A percentile compares a stretch with the other conserved stretches of the same genome.
phyloP scores from a whole-genome alignment of 2,113 vertebrate genomes.

The Monarcha castaneiventris region DNA sequence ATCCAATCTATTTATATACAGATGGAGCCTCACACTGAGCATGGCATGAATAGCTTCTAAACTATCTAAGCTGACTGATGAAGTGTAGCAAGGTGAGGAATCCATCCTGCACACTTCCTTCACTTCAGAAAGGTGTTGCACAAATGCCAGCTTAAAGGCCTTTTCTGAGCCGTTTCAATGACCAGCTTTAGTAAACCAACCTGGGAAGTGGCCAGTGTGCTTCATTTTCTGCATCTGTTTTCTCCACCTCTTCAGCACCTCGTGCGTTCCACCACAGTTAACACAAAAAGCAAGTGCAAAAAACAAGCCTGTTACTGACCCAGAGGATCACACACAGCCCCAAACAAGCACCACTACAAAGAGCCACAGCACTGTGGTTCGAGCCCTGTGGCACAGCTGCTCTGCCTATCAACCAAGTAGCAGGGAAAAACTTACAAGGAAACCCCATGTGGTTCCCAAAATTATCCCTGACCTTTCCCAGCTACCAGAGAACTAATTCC shows the following conservation, averaged over 20 bases:
- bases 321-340: fast-evolving
- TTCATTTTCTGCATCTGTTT: not conserved
- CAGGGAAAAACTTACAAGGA: not conserved
- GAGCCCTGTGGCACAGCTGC: not conserved
- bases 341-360: not conserved
- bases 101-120: not conserved
- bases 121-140: not conserved
- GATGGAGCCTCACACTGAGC: not conserved
- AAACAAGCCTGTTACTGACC: fast-evolving
- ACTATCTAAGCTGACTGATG: not conserved
- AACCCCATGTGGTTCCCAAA: not conserved
- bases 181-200: not conserved
- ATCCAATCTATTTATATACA: not conserved
- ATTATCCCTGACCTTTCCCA: not conserved
- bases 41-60: not conserved
- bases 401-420: not conserved
- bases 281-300: not conserved
- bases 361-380: not conserved
- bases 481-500: not conserved
- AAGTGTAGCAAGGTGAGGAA: not conserved
- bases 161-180: not conserved
- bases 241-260: not conserved
- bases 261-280: not conserved
- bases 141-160: not conserved
- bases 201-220: not conserved